Evolutionary conservation across 1,140 invertebrate genomes (phyloP).

Genomic region (Tetramorium simillimum): DNA sequence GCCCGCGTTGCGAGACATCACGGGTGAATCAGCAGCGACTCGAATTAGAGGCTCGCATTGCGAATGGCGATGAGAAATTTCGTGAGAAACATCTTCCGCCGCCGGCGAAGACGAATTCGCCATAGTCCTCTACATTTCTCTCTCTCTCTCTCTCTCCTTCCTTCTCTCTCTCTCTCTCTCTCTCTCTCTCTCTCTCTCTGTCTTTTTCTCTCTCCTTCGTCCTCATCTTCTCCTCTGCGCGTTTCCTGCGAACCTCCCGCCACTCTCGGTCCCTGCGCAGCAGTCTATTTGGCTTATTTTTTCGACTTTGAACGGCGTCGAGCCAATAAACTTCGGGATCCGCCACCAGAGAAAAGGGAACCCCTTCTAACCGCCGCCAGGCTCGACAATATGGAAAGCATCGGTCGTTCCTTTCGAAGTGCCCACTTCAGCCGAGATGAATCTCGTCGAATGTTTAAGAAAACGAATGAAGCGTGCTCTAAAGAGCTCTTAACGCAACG

Average conservation of each 20-base stretch:
- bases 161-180: slow-evolving; percentile 48
- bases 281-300: slow-evolving; percentile 64
- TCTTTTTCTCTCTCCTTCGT: slow-evolving; percentile 49
- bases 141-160: slow-evolving; percentile 29
- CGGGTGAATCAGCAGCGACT: slow-evolving; percentile 54
- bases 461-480: neutral
- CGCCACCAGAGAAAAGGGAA: slow-evolving; percentile 61
- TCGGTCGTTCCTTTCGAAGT: slow-evolving; percentile 14
- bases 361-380: slow-evolving; percentile 11
- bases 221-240: slow-evolving; percentile 36
- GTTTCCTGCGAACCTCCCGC: slow-evolving; percentile 67
- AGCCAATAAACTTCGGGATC: slow-evolving; percentile 70
- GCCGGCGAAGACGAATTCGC: slow-evolving; percentile 44
- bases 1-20: slow-evolving; percentile 59
- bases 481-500: slow-evolving; percentile 4
- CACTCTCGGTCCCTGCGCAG: slow-evolving; percentile 34
- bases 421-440: slow-evolving; percentile 23
- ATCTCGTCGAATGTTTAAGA: slow-evolving; percentile 28
- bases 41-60: slow-evolving; percentile 27
- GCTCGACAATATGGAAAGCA: slow-evolving; percentile 33
- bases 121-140: neutral
- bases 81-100: slow-evolving; percentile 37
- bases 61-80: slow-evolving; percentile 51
- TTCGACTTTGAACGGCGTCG: slow-evolving; percentile 61
- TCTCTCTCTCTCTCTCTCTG: slow-evolving; percentile 41